These are phyloP conservation scores for Etia nguti DNA, from an alignment of 2,113 vertebrate genomes.

Conservation along the genomic window DNA sequence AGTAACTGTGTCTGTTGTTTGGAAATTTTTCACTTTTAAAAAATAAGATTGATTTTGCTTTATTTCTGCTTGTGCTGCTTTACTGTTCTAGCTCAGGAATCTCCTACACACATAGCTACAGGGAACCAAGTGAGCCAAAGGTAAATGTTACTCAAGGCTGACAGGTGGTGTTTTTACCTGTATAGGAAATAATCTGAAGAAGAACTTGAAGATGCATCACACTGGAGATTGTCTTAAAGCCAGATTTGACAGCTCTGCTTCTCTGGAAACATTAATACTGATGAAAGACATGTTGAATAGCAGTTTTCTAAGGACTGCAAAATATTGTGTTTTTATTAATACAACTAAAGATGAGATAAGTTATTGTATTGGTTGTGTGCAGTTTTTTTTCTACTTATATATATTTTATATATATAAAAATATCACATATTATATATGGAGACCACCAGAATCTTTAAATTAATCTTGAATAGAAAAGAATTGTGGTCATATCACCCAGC, in stretches of 20 bases:
- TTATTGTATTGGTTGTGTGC: neutral
- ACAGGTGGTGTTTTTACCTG: neutral
- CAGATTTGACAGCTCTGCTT: neutral
- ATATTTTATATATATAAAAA: neutral
- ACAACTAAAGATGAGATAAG: neutral
- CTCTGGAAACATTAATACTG: neutral
- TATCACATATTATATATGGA: accelerated
- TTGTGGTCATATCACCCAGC: neutral
- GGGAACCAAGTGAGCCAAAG: neutral
- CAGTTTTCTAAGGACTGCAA: neutral
- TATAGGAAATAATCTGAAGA: neutral
- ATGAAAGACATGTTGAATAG: neutral
- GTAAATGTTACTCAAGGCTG: neutral
- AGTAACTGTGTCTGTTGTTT: neutral
- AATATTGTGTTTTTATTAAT: neutral
- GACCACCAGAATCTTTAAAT: neutral
- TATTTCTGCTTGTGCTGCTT: neutral
- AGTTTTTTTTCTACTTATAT: neutral
- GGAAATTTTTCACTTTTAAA: neutral
- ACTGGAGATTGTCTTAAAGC: neutral
- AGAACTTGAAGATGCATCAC: neutral
- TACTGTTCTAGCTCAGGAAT: neutral
- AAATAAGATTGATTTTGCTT: neutral
- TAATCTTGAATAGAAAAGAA: neutral
- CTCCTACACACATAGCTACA: neutral